Percentiles rank a stretch among this genome's conserved stretches.
Conservation (phyloP, 2,888 invertebrate species). For the Polydesmus complanatus region DNA sequence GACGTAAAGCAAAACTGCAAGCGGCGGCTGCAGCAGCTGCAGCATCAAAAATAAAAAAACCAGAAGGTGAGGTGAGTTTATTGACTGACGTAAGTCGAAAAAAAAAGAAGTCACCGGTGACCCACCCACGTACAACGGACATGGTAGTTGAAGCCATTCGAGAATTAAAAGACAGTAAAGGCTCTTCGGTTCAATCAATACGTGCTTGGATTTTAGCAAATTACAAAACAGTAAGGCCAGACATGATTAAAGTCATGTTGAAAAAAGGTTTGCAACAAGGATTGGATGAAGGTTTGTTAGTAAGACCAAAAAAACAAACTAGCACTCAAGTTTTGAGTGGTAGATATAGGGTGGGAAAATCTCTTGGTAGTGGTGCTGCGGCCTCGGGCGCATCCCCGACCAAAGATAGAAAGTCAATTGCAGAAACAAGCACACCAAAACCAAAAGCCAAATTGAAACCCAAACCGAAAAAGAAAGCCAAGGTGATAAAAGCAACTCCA, state of each 20-base stretch:
- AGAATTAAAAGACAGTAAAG: constrained; percentile 14
- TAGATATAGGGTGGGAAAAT: constrained; percentile 12
- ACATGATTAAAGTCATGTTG: constrained; percentile 20
- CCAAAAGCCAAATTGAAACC: constrained; percentile 5
- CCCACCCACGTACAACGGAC: constrained; percentile 18
- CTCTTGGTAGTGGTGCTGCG: background rate
- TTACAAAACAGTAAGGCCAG: constrained; percentile 18
- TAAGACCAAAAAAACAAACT: constrained; percentile 15
- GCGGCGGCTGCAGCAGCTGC: constrained; percentile 8
- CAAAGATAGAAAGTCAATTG: background rate
- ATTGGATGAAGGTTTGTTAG: constrained; percentile 13
- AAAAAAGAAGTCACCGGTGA: constrained; percentile 16
- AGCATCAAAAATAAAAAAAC: constrained; percentile 14
- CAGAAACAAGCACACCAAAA: background rate
- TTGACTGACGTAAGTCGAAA: background rate
- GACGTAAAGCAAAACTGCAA: background rate
- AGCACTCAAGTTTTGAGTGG: constrained; percentile 14
- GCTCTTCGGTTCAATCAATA: constrained; percentile 18
- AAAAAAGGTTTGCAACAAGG: constrained; percentile 16
- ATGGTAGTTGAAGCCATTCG: constrained; percentile 18
- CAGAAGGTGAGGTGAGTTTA: constrained; percentile 15
- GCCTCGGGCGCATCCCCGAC: background rate
- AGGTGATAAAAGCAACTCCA: background rate
- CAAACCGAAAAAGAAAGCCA: background rate
- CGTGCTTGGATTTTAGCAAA: constrained; percentile 18